A percentile compares a stretch with the other conserved stretches of the same genome.
Conservation (phyloP, 2,113 vertebrate species). For the Anhinga anhinga region DNA sequence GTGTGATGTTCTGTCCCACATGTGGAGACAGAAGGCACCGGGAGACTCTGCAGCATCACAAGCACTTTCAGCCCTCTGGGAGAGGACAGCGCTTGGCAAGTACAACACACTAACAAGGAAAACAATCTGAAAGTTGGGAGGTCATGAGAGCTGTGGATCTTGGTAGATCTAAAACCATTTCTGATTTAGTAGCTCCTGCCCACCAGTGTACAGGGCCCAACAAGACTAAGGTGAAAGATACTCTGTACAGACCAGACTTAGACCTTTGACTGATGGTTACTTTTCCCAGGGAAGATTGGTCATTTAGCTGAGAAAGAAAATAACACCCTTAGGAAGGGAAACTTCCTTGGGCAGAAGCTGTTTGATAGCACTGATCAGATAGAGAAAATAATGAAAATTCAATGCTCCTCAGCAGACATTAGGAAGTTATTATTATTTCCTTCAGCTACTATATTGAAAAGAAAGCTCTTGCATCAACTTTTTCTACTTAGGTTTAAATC, state of each 20-base stretch:
- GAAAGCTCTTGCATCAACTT: background rate
- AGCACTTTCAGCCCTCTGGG: background rate
- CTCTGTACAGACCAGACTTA: background rate
- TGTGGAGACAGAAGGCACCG: background rate
- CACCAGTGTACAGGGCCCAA: background rate
- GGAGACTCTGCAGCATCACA: background rate
- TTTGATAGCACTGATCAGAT: background rate
- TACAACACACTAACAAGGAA: background rate
- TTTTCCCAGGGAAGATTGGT: background rate
- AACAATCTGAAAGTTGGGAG: background rate
- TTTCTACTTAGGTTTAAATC: background rate
- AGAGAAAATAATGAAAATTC: background rate
- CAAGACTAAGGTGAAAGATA: background rate
- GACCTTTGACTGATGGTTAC: rapidly evolving
- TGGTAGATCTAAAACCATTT: background rate
- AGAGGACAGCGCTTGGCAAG: background rate
- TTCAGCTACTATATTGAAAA: background rate
- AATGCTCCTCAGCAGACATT: background rate
- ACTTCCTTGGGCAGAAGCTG: background rate
- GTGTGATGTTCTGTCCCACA: background rate
- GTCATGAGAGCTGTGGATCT: background rate
- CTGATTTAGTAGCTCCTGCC: background rate
- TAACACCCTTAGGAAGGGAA: background rate
- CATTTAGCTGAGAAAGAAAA: background rate
- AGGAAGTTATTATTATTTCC: background rate